phyloP scores from a whole-genome alignment of 2,113 vertebrate genomes.

The Ptilonorhynchus violaceus region DNA sequence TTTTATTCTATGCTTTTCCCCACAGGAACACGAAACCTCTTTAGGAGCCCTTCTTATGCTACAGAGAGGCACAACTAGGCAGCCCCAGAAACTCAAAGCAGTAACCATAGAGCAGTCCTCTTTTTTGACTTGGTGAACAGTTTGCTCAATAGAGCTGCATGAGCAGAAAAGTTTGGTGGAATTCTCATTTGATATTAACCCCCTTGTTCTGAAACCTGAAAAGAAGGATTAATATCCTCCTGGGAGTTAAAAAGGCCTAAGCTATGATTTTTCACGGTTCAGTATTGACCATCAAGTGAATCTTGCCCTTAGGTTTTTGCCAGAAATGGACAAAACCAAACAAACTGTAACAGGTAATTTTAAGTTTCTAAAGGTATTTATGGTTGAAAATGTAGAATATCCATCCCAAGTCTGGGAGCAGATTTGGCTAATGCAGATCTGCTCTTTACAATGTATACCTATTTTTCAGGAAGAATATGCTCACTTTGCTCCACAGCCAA shows the following conservation, averaged over 20 bases:
- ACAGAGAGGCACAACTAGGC: background rate
- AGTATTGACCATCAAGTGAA: background rate
- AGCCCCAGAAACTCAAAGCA: background rate
- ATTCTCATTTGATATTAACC: background rate
- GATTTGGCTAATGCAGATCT: background rate
- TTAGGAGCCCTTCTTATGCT: background rate
- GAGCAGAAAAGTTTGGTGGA: background rate
- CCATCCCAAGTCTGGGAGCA: background rate
- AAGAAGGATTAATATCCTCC: background rate
- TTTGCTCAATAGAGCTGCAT: background rate
- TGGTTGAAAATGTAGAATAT: background rate
- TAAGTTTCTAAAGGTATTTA: background rate
- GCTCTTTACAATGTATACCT: background rate
- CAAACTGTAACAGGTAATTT: background rate
- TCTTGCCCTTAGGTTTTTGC: background rate
- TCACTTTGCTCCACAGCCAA: background rate
- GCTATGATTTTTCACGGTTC: background rate
- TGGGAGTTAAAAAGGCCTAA: background rate
- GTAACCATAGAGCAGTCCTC: background rate
- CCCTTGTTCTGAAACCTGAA: background rate
- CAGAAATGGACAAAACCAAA: background rate
- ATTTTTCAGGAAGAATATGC: background rate
- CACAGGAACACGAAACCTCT: background rate
- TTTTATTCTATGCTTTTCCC: background rate
- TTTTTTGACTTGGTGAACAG: background rate